Conservation (phyloP, 2,888 invertebrate genomes). For the Fissipunctia ypsillon region DNA sequence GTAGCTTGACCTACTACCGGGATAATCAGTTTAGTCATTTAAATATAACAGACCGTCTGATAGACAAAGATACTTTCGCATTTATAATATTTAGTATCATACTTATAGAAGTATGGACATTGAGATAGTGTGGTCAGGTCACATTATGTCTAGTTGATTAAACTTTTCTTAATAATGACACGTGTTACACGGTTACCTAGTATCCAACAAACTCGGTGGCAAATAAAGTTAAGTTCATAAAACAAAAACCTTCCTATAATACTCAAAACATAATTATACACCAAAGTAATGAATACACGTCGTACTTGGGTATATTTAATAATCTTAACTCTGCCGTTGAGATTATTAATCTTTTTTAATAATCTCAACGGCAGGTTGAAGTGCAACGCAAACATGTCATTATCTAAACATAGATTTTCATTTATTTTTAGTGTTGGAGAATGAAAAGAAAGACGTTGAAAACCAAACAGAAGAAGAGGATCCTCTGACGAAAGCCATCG, state of each 20-base stretch:
- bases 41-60: no score
- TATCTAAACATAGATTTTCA: slow-evolving; percentile 6
- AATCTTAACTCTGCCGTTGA: no score
- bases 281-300: background rate
- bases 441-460: slow-evolving; percentile 78
- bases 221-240: background rate
- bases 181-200: background rate
- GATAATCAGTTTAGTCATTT: background rate
- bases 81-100: background rate
- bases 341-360: no score
- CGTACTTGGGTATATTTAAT: background rate
- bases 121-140: background rate
- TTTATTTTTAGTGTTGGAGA: slow-evolving; percentile 83
- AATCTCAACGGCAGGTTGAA: no score
- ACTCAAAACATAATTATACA: background rate
- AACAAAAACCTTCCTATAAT: background rate
- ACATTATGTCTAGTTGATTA: background rate
- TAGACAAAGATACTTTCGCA: background rate
- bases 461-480: slow-evolving; percentile 85
- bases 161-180: background rate
- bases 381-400: background rate
- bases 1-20: background rate
- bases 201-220: background rate
- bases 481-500: slow-evolving; percentile 93
- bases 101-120: background rate